Conservation (phyloP, 2,797 vertebrate species). For the Trachops cirrhosus region DNA sequence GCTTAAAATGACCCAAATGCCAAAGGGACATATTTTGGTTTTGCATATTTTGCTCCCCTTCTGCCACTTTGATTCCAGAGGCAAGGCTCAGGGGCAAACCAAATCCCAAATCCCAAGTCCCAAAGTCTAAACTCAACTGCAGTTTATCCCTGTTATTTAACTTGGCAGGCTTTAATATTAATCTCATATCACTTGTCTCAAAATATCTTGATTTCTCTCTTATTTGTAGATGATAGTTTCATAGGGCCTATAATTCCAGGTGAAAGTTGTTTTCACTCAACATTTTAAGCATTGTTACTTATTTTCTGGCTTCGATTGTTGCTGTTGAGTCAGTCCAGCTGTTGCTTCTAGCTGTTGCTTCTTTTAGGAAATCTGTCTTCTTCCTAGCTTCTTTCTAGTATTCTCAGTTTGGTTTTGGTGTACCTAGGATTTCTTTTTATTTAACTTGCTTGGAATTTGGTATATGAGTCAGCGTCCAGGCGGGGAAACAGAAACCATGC, state of each 20-base stretch:
- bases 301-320: background rate
- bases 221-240: background rate
- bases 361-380: background rate
- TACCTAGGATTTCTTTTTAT: background rate
- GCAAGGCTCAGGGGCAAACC: background rate
- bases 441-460: background rate
- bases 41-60: background rate
- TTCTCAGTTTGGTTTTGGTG: background rate
- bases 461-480: background rate
- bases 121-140: background rate
- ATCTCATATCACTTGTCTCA: background rate
- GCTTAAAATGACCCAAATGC: background rate
- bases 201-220: background rate
- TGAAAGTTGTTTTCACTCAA: background rate
- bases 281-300: background rate
- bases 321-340: background rate
- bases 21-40: background rate
- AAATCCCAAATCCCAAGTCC: background rate
- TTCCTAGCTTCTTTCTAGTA: background rate
- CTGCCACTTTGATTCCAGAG: background rate
- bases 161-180: background rate
- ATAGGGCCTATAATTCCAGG: background rate
- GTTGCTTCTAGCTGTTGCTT: no score
- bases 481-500: background rate
- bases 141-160: background rate